phyloP scores from a whole-genome alignment of 2,113 vertebrate species.

The Corythoichthys haematopterus region DNA sequence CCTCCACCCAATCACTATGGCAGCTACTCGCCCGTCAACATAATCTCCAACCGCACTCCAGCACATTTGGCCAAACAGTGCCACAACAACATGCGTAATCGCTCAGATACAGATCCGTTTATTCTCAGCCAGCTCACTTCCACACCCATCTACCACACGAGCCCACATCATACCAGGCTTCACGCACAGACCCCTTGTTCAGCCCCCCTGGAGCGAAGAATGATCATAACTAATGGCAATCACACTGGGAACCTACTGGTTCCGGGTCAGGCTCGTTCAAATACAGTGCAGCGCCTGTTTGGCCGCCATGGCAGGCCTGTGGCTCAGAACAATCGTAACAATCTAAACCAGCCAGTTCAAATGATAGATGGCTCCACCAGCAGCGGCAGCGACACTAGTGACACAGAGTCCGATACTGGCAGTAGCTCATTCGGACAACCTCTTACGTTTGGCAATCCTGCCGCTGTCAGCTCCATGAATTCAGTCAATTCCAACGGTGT shows the following conservation, averaged over 20 bases:
- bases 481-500: conserved; percentile 43
- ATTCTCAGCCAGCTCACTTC: conserved; percentile 81
- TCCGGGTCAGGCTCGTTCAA: conserved; percentile 60
- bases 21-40: conserved; percentile 69
- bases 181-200: conserved; percentile 38
- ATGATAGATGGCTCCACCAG: conserved; percentile 83
- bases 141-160: conserved; percentile 56
- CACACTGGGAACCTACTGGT: conserved; percentile 36
- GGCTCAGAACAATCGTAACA: conserved; percentile 25
- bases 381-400: conserved; percentile 85
- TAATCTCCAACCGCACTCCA: conserved; percentile 46
- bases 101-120: conserved; percentile 84
- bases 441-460: conserved; percentile 74
- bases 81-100: conserved; percentile 70
- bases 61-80: conserved; percentile 58
- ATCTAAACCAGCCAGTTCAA: conserved; percentile 72
- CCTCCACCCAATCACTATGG: conserved; percentile 39
- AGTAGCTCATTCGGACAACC: conserved; percentile 70
- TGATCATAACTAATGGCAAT: conserved; percentile 72
- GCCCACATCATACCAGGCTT: conserved; percentile 25
- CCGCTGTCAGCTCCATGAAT: conserved; percentile 68
- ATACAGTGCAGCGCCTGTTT: conserved; percentile 52
- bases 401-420: conserved; percentile 80
- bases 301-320: conserved; percentile 47
- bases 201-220: conserved; percentile 62